phyloP scores from a whole-genome alignment of 1,140 invertebrate species.

The Neelides sp. region DNA sequence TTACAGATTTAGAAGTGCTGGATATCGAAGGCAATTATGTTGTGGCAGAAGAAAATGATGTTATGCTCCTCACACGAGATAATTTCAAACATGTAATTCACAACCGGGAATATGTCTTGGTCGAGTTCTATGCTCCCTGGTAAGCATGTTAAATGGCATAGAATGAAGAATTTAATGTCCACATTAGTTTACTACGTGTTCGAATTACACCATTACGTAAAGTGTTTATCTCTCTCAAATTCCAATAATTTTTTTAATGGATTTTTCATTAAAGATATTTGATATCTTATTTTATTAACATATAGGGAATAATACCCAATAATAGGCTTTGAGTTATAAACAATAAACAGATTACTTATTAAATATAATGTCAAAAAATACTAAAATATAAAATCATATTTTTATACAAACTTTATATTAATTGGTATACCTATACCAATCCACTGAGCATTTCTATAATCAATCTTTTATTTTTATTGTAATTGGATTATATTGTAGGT shows the following conservation, averaged over 20 bases:
- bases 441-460: background rate
- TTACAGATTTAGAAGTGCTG: constrained; percentile 31
- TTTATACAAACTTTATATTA: background rate
- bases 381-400: background rate
- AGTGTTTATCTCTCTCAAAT: background rate
- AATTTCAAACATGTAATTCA: constrained; percentile 40
- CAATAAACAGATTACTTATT: background rate
- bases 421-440: background rate
- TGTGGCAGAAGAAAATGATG: constrained; percentile 37
- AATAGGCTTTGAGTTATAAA: too few relatives aligned
- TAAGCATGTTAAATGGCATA: constrained; percentile 25
- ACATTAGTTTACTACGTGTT: background rate
- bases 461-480: background rate
- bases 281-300: background rate
- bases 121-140: constrained; percentile 46
- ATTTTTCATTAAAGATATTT: background rate
- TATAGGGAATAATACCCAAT: too few relatives aligned
- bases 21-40: constrained; percentile 33
- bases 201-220: background rate
- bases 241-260: background rate
- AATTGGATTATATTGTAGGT: constrained; percentile 35
- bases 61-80: constrained; percentile 37
- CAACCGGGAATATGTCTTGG: constrained; percentile 36
- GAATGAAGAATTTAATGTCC: background rate
- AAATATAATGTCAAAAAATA: constrained; percentile 1